Conservation (phyloP, 2,113 vertebrate genomes). For the Podiceps cristatus region DNA sequence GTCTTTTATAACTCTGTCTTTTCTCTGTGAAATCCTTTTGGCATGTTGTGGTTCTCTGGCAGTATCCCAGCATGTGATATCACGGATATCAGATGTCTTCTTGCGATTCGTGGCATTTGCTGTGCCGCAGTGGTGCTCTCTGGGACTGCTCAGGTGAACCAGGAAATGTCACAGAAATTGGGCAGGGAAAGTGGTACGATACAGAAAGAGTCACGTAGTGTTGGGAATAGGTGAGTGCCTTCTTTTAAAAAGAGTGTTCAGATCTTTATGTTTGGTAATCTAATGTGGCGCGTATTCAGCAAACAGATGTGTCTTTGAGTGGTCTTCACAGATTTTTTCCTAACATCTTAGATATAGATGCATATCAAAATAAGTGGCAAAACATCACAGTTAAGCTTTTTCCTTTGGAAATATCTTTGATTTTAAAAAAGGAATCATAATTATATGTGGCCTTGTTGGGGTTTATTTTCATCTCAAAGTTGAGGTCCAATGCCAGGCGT, state of each 20-base stretch:
- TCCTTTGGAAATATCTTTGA: neutral
- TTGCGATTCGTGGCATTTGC: neutral
- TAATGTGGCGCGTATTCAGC: neutral
- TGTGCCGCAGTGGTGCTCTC: neutral
- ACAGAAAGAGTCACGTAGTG: accelerated
- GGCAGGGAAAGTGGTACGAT: accelerated
- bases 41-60: constrained; percentile 27
- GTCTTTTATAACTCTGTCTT: constrained; percentile 29
- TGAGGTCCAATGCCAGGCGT: neutral
- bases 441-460: neutral
- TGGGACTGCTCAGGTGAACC: neutral
- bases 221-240: neutral
- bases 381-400: neutral
- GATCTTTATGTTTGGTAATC: neutral
- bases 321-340: neutral
- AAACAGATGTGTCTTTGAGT: neutral
- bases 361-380: neutral
- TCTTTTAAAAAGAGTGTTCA: neutral
- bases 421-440: neutral
- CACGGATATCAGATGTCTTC: constrained; percentile 23
- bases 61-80: constrained; percentile 10
- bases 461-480: neutral
- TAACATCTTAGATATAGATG: neutral
- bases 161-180: neutral
- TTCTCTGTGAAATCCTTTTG: constrained; percentile 55